Conservation (phyloP, 1,140 invertebrate species). For the Cotesia vestalis region DNA sequence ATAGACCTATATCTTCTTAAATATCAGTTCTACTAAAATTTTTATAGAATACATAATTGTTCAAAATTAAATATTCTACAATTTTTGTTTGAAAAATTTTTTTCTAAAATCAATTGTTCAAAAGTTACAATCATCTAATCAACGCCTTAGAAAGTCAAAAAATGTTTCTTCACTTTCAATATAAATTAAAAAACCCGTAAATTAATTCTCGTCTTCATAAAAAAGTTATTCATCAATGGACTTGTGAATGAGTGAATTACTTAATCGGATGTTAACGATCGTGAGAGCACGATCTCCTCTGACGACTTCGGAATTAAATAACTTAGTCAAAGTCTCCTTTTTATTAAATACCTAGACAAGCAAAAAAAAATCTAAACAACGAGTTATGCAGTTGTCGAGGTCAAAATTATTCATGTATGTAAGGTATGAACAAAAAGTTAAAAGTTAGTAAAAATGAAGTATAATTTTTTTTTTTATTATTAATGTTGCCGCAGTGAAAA, state of each 20-base stretch:
- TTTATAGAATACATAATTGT: no score
- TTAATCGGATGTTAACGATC: neutral
- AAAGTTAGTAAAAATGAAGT: neutral
- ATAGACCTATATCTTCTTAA: no score
- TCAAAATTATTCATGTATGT: constrained; percentile 16
- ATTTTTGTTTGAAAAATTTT: no score
- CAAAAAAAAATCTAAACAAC: neutral
- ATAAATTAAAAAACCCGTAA: no score
- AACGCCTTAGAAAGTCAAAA: no score
- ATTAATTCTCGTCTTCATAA: neutral
- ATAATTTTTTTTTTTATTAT: neutral
- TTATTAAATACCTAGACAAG: no score
- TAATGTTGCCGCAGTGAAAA: neutral
- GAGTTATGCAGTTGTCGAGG: constrained; percentile 19
- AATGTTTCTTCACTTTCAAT: no score
- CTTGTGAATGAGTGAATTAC: neutral
- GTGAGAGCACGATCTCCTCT: neutral
- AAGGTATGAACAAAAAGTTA: neutral
- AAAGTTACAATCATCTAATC: no score
- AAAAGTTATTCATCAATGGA: neutral
- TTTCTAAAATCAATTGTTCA: no score
- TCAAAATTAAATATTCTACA: no score
- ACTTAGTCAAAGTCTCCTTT: neutral
- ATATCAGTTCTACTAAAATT: no score
- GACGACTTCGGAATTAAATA: neutral